Evolutionary conservation across 2,797 vertebrate species (phyloP), one percentile per base, ranked within the genome.

Genomic region (Channallabes apus): DNA sequence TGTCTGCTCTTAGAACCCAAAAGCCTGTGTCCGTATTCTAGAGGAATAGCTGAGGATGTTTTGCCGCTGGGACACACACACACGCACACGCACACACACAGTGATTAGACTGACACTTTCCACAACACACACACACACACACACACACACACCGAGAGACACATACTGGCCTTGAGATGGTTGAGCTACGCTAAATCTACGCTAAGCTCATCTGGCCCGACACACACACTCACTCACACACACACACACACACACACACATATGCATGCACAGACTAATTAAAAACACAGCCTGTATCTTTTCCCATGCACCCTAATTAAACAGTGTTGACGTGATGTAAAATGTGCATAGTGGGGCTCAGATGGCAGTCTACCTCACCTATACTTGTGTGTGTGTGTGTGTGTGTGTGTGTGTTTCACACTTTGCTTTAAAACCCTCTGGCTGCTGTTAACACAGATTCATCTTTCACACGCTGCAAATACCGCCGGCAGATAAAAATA

Each of bases 331-430:
- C 7, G n/a, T 76, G 73, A 76, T 18, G 8, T 76, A n/a, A 76
- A 56, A 29, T 14, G 6, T 73, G 71, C 24, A 73, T n/a, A n/a
- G 6, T 51, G 41, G 71, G 51, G 27, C 56, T 76, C 51, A 76
- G 72, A 76, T 56, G 41, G 72, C n/a, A 54, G n/a, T 56, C 73
- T 76, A 17, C 18, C 51, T 56, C 73, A 58, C 51, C 73, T 76
- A 32, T 35, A 32, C 54, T 11, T 54, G n/a, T 75, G 14, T 75
- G 24, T 73, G 11, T 73, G 46, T 51, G 46, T 75, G 46, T n/a
- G 72, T 75, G 72, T 56, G 72, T 76, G 75, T 77, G 75, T 78
- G 3, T 78, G 20, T 78, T 24, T 78, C 27, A 59, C 54, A 22
- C 54, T 61, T 3, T 0, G 27, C 24, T 35, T 59, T 61, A 61